Conservation (phyloP, 1,140 invertebrate genomes). For the Coelopa frigida region DNA sequence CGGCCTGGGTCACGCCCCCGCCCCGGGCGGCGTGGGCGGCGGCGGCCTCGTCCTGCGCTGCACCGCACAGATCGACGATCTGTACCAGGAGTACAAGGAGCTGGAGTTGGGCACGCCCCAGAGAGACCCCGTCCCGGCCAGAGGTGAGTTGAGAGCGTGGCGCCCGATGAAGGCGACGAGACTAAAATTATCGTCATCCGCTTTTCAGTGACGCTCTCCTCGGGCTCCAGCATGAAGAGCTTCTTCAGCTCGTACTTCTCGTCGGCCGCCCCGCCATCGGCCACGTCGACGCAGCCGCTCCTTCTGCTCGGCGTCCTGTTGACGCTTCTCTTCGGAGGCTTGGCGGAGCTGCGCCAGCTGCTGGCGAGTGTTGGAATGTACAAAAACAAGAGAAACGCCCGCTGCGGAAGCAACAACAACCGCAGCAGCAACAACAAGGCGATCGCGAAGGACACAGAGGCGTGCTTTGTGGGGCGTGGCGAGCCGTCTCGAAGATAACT, state of each 20-base stretch:
- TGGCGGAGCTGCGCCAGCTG: too few relatives aligned
- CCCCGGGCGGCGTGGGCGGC: conserved; percentile 18
- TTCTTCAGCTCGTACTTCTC: conserved; percentile 37
- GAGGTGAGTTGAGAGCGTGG: conserved; percentile 44
- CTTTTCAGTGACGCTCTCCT: conserved; percentile 33
- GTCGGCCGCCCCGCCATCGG: not conserved
- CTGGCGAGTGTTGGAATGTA: too few relatives aligned
- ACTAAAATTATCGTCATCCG: conserved; percentile 2
- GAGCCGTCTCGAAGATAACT: conserved; percentile 18
- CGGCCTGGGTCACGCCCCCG: not conserved
- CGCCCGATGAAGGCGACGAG: not conserved
- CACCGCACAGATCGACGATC: conserved; percentile 47
- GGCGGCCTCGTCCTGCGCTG: conserved; percentile 47
- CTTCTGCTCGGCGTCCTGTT: too few relatives aligned
- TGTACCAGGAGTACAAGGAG: conserved; percentile 50
- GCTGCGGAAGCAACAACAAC: too few relatives aligned
- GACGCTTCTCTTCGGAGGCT: too few relatives aligned
- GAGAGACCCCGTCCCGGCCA: conserved; percentile 51
- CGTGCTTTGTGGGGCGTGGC: too few relatives aligned
- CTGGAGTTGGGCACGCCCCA: conserved; percentile 47
- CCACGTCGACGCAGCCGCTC: too few relatives aligned
- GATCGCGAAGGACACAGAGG: too few relatives aligned
- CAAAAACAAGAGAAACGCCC: too few relatives aligned
- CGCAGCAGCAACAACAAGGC: too few relatives aligned
- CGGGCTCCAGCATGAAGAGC: conserved; percentile 33